These are phyloP conservation scores for Palaemon carinicauda DNA, from an alignment of 1,140 invertebrate species.

Conservation along the genomic window DNA sequence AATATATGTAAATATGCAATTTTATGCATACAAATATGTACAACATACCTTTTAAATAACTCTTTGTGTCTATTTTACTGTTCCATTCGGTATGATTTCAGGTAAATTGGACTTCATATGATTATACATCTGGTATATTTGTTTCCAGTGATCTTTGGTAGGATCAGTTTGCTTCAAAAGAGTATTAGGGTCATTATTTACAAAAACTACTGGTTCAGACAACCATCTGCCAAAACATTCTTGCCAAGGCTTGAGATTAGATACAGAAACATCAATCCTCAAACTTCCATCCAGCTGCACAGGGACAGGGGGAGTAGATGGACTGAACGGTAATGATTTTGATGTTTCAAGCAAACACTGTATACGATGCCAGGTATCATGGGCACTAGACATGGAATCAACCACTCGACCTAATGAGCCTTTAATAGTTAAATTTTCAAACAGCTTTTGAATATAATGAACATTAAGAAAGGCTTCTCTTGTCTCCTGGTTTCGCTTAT, in stretches of 20 bases:
- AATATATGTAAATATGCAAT: not conserved
- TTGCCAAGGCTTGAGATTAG: constrained; percentile 23
- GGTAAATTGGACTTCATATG: constrained; percentile 24
- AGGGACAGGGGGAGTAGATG: not conserved
- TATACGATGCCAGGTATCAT: constrained; percentile 42
- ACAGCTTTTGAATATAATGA: constrained; percentile 32
- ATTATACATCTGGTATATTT: constrained; percentile 34
- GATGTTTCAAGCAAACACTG: constrained; percentile 4
- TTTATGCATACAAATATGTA: not conserved
- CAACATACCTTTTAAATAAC: not conserved
- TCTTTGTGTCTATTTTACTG: not conserved
- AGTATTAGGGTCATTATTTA: constrained; percentile 20
- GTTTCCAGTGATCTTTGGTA: constrained; percentile 25
- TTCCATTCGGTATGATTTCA: constrained; percentile 26
- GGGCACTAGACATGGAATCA: constrained; percentile 36
- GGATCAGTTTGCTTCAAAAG: constrained; percentile 1
- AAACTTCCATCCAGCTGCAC: constrained; percentile 26
- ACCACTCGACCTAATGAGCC: constrained; percentile 12
- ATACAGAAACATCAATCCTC: constrained; percentile 10
- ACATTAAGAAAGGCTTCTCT: constrained; percentile 40
- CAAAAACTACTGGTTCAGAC: constrained; percentile 16
- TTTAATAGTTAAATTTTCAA: constrained; percentile 9
- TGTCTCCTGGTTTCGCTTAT: not conserved
- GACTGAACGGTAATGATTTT: constrained; percentile 7
- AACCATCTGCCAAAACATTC: constrained; percentile 40